Conservation (phyloP, 2,113 vertebrate species). For the Barbus barbus region DNA sequence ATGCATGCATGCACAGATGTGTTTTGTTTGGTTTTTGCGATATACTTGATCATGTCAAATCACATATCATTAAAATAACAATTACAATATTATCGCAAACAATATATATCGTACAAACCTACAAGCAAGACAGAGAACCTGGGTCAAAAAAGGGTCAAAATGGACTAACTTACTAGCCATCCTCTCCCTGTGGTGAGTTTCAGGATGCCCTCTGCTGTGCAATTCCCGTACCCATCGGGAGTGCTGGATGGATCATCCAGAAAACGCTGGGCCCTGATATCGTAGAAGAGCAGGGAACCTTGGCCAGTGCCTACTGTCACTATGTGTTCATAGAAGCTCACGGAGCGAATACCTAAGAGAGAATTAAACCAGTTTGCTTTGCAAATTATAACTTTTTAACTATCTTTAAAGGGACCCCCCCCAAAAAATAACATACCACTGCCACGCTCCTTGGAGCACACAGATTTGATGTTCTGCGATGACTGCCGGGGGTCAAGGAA, state of each 20-base stretch:
- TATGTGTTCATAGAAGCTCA: constrained; percentile 98
- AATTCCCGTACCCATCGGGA: constrained; percentile 76
- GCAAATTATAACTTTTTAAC: not conserved
- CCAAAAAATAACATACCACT: constrained; percentile 80
- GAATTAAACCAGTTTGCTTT: constrained; percentile 5
- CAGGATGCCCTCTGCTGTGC: constrained; percentile 84
- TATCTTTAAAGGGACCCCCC: not conserved
- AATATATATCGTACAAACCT: too few relatives aligned
- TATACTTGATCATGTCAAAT: too few relatives aligned
- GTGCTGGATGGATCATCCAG: constrained; percentile 80
- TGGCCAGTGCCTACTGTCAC: constrained; percentile 97
- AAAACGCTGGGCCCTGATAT: constrained; percentile 94
- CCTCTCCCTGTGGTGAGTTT: constrained; percentile 93
- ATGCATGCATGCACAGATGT: too few relatives aligned
- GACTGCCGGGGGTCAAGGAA: constrained; percentile 96
- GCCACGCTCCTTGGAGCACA: constrained; percentile 91
- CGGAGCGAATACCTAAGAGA: constrained; percentile 88
- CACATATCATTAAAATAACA: too few relatives aligned
- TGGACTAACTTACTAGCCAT: constrained; percentile 87
- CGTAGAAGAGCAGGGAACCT: constrained; percentile 93
- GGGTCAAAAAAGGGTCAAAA: not conserved
- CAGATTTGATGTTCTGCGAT: constrained; percentile 86
- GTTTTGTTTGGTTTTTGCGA: too few relatives aligned
- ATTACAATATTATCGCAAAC: too few relatives aligned
- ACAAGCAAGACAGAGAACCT: not conserved